Evolutionary conservation across 1,140 invertebrate species (phyloP).

Genomic region (Drosophila asahinai): DNA sequence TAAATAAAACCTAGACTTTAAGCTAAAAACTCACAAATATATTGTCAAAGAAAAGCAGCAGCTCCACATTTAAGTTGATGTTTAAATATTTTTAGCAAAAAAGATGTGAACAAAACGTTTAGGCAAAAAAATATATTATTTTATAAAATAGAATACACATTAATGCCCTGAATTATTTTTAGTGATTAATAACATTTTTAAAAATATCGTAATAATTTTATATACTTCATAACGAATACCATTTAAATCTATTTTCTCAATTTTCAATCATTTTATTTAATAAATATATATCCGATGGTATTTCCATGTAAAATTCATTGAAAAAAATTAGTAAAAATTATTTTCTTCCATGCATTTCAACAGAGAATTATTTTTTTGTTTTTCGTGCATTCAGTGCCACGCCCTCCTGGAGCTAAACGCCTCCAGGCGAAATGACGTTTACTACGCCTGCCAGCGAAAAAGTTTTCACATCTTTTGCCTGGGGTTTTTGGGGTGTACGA

Average conservation of each 20-base stretch:
- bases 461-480: conserved; percentile 71
- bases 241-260: no score
- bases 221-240: not conserved
- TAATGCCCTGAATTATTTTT: no score
- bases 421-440: conserved; percentile 74
- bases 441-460: conserved; percentile 73
- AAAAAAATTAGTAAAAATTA: not conserved
- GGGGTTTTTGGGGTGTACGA: conserved; percentile 32
- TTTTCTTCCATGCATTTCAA: not conserved
- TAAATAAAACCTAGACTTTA: no score
- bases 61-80: no score
- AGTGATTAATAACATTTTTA: no score
- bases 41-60: no score
- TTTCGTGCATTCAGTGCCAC: conserved; percentile 55
- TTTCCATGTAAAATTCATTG: not conserved
- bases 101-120: no score
- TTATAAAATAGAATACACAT: no score
- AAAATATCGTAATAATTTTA: no score
- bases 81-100: no score
- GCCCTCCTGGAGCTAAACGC: conserved; percentile 47
- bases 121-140: no score
- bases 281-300: not conserved
- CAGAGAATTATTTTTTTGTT: conserved; percentile 25
- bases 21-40: no score
- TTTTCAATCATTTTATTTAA: not conserved